phyloP scores from a whole-genome alignment of 2,113 vertebrate genomes.

The Emberiza fucata region DNA sequence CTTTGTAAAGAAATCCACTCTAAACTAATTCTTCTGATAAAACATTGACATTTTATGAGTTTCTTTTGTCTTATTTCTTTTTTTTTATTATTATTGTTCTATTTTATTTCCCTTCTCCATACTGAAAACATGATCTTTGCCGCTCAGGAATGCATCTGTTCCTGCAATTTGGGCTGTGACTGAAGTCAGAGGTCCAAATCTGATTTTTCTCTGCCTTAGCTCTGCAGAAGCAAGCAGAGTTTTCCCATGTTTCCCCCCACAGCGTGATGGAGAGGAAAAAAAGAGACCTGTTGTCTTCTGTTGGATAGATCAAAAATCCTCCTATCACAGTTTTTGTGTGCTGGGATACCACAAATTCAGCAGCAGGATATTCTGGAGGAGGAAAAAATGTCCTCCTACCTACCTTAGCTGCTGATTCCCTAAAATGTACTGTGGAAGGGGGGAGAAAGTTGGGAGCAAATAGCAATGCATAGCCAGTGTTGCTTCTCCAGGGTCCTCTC shows the following conservation, averaged over 20 bases:
- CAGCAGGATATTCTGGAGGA: neutral
- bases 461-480: rapidly evolving
- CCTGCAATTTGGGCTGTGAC: constrained; percentile 32
- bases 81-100: neutral
- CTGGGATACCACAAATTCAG: neutral
- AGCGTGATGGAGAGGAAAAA: neutral
- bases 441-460: rapidly evolving
- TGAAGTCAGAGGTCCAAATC: constrained; percentile 4
- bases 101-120: neutral
- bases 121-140: neutral
- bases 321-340: neutral
- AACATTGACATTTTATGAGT: rapidly evolving
- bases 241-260: neutral
- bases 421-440: rapidly evolving
- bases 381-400: neutral
- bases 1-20: neutral
- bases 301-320: neutral
- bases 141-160: constrained; percentile 34
- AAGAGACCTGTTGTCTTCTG: neutral
- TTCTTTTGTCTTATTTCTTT: neutral
- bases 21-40: neutral
- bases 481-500: rapidly evolving
- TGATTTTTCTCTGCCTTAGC: neutral
- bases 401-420: neutral
- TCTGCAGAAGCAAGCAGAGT: neutral